These are phyloP conservation scores for Acropora yongei DNA, from an alignment of 64 coral and sea anemone species.

Conservation along the genomic window DNA sequence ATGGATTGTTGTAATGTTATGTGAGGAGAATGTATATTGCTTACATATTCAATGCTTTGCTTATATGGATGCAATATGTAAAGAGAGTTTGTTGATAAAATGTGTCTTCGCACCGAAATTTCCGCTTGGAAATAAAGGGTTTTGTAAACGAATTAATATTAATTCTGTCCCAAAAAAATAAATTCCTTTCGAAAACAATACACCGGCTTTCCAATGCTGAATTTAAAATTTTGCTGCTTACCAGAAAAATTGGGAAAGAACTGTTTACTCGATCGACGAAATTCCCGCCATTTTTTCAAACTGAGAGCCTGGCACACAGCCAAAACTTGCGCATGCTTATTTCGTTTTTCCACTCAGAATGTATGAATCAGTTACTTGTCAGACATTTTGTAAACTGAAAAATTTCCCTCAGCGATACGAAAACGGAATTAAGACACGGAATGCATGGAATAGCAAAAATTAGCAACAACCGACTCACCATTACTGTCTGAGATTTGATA, in stretches of 20 bases:
- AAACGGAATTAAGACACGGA: background rate
- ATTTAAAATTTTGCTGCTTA: background rate
- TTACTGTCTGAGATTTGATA: conserved; percentile 46
- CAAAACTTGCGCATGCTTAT: no score
- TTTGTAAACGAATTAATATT: background rate
- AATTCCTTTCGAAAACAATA: background rate
- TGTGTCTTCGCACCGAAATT: background rate
- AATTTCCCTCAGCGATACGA: background rate
- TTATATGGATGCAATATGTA: background rate
- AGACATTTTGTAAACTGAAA: background rate
- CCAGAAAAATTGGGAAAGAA: background rate
- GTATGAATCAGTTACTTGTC: background rate
- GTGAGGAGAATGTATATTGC: background rate
- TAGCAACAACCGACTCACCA: background rate
- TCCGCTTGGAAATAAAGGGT: background rate
- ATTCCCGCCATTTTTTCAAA: no score
- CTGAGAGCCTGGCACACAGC: no score
- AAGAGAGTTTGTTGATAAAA: background rate
- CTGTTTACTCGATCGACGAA: no score
- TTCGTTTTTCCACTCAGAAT: no score
- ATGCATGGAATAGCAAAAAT: background rate
- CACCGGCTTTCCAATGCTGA: background rate
- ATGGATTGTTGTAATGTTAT: background rate
- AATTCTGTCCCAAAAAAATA: background rate
- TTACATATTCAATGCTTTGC: background rate